phyloP scores from a whole-genome alignment of 2,113 vertebrate genomes.

The Sylvilagus bachmani region DNA sequence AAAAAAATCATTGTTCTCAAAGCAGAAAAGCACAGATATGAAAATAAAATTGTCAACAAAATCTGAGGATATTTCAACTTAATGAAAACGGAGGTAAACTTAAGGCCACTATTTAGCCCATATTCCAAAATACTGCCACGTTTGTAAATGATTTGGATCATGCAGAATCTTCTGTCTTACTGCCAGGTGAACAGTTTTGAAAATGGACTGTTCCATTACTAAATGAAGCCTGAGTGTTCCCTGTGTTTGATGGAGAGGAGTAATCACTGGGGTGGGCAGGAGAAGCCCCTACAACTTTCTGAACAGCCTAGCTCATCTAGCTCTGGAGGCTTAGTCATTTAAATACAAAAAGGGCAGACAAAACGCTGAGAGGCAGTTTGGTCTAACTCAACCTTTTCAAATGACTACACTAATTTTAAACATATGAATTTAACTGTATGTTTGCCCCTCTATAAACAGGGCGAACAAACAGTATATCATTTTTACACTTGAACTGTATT shows the following conservation, averaged over 20 bases:
- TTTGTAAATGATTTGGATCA: slow-evolving; percentile 2
- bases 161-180: not conserved
- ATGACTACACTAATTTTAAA: slow-evolving; percentile 89
- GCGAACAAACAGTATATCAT: slow-evolving; percentile 99
- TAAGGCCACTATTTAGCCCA: not conserved
- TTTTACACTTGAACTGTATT: slow-evolving; percentile 99
- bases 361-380: slow-evolving; percentile 83
- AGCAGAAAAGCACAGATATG: not conserved
- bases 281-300: slow-evolving; percentile 62
- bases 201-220: slow-evolving; percentile 9
- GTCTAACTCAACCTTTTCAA: slow-evolving; percentile 90
- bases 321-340: slow-evolving; percentile 65
- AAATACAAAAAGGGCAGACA: slow-evolving; percentile 84
- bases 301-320: slow-evolving; percentile 61
- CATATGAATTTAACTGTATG: slow-evolving; percentile 92
- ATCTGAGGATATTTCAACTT: not conserved
- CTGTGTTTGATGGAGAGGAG: not conserved
- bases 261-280: not conserved
- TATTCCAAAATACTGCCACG: not conserved
- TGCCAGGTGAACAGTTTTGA: not conserved
- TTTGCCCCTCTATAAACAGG: slow-evolving; percentile 96
- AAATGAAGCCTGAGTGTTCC: slow-evolving; percentile 63
- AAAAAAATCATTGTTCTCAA: not conserved
- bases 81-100: not conserved
- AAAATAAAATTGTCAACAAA: not conserved